phyloP scores from a whole-genome alignment of 2,113 vertebrate species.

The Trichechus manatus region DNA sequence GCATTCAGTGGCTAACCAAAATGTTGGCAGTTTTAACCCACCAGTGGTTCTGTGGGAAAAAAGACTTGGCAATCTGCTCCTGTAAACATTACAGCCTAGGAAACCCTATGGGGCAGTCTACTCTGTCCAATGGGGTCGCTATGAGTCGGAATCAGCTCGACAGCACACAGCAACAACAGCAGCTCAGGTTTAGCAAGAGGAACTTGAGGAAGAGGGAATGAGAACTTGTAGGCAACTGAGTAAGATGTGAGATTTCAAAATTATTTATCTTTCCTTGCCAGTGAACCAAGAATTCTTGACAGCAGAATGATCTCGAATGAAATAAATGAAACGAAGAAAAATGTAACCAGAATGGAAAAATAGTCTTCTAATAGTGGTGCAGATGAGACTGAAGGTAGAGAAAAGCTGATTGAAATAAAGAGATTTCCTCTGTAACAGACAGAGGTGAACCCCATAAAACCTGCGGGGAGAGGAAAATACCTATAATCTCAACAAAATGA shows the following conservation, averaged over 20 bases:
- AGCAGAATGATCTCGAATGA: background rate
- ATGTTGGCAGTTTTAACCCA: background rate
- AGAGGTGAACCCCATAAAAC: background rate
- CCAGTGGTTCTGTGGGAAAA: background rate
- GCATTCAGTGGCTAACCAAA: background rate
- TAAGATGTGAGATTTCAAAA: background rate
- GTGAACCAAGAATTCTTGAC: background rate
- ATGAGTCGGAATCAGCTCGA: background rate
- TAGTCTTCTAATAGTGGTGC: background rate
- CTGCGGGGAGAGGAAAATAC: background rate
- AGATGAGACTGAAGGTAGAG: background rate
- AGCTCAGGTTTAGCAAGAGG: background rate
- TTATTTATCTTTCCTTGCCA: background rate
- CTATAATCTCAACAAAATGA: background rate
- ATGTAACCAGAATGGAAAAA: constrained; percentile 4
- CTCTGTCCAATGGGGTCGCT: background rate
- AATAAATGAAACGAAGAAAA: constrained; percentile 26
- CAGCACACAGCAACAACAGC: background rate
- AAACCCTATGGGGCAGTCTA: background rate
- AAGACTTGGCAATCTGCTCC: background rate
- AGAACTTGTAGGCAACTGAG: background rate
- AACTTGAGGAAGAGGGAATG: background rate
- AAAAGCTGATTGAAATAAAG: constrained; percentile 1
- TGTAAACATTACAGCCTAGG: background rate
- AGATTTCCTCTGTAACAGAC: background rate